Base-by-base conservation (phyloP, 2,888 invertebrate species). In the Synergus itoensis region DNA sequence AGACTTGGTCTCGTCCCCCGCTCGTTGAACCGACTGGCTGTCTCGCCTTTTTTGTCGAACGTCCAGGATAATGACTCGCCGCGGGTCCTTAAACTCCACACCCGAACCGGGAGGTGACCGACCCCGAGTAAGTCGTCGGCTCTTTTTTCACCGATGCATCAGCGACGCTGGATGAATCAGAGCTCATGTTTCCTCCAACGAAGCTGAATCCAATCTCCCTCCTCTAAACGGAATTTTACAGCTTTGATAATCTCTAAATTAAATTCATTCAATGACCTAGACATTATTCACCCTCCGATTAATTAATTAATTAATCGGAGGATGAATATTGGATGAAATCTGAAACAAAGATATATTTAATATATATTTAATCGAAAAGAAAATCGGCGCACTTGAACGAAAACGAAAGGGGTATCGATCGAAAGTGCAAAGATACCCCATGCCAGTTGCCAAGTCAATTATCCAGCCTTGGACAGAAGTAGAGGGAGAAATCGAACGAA, bases 401-500 rank as follows among this genome's bases (percentile, higher is more conserved):
- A 76, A 75, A 65, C n/a, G 75, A 75, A 79, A 79, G 79, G 75
- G 40, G 43, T 69, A 69, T 67, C 69, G 69, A 60, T 57, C 18
- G 78, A 53, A 41, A 73, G 48, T 53, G 63, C 28, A 53, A 48
- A 73, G 77, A 65, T 64, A 53, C 67, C 57, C 45, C 53, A 53
- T 73, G 53, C 53, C 73, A 53, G 73, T 73, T 78, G 80, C 69
- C 79, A 77, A 80, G 82, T 78, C 81, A 76, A 80, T 79, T 79
- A 67, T 76, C 78, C 81, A 81, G 77, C 80, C 82, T 80, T 82
- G 80, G 80, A 81, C 81, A 79, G 80, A 81, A 83, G 82, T 82
- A 82, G 82, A 81, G 83, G 81, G 83, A 81, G 83, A 83, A 36
- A 73, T 82, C 81, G 82, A 80, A 80, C 81, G 81, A 83, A 81